These are phyloP conservation scores for Tetramorium alpestre DNA, from an alignment of 1,140 invertebrate genomes.

Conservation along the genomic window DNA sequence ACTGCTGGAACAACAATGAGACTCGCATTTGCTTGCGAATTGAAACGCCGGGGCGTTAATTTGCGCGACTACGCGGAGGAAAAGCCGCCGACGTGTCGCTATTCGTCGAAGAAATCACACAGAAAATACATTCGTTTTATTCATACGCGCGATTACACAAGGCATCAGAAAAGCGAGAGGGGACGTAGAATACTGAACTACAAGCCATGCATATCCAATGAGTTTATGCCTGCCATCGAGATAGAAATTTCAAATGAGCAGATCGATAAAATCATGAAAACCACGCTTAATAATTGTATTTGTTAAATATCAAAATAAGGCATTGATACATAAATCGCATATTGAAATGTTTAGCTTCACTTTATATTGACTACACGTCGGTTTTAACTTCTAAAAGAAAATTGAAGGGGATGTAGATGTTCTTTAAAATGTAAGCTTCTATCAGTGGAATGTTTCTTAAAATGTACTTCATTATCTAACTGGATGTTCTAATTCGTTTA, in stretches of 20 bases:
- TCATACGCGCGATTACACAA: conserved; percentile 63
- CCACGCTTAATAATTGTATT: not conserved
- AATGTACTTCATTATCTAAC: not conserved
- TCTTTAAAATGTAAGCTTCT: not conserved
- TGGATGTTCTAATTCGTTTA: not conserved
- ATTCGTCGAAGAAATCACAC: conserved; percentile 62
- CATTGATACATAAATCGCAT: not conserved
- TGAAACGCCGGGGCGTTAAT: not conserved
- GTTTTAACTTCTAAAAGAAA: not conserved
- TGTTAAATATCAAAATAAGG: not conserved
- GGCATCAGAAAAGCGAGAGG: conserved; percentile 22
- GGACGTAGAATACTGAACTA: conserved; percentile 31
- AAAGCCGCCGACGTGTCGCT: not conserved
- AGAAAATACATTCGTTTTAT: conserved; percentile 75
- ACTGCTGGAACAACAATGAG: not conserved
- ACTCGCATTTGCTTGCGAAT: not conserved
- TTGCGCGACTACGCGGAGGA: not conserved
- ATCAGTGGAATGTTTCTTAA: not conserved
- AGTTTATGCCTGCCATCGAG: conserved; percentile 7
- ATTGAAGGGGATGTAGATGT: not conserved
- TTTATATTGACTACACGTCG: not conserved
- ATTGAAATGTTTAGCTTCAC: not conserved
- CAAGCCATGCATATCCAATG: conserved; percentile 47
- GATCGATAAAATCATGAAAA: conserved; percentile 5
- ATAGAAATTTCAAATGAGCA: conserved; percentile 16